Evolutionary conservation across 2,797 vertebrate species (phyloP).

Genomic region (Myotis daubentonii): DNA sequence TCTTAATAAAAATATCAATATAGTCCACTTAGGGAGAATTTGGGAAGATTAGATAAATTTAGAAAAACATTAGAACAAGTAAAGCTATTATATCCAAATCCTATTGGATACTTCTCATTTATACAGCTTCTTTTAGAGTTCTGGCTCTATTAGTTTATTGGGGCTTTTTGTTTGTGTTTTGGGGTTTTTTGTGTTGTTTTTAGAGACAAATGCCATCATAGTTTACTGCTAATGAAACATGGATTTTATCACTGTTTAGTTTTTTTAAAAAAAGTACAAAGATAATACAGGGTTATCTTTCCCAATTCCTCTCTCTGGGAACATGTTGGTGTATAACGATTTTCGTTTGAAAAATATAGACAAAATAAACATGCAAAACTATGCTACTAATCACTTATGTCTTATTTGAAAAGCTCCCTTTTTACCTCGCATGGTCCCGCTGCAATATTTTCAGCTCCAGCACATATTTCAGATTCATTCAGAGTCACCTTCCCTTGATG

Average conservation of each 20-base stretch:
- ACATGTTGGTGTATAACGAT: background rate
- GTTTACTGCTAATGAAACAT: background rate
- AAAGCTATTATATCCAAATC: background rate
- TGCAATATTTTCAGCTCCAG: conserved; percentile 91
- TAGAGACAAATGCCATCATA: background rate
- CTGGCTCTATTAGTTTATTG: background rate
- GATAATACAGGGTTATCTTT: background rate
- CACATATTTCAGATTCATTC: conserved; percentile 95
- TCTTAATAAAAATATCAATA: conserved; percentile 10
- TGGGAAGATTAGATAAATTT: conserved; percentile 23
- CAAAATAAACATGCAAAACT: background rate
- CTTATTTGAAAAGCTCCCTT: background rate
- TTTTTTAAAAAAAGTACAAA: background rate
- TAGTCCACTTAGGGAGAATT: conserved; percentile 8
- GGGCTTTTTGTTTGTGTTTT: no score
- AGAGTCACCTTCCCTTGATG: conserved; percentile 93
- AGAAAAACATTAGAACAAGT: conserved; percentile 45
- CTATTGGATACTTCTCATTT: background rate
- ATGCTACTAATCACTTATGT: background rate
- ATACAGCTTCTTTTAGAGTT: background rate
- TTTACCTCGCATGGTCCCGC: conserved; percentile 98
- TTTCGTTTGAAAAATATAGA: conserved; percentile 44
- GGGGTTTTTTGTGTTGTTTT: background rate
- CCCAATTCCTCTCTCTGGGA: background rate
- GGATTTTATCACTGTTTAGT: background rate